Conservation (phyloP, 2,888 invertebrate genomes). For the Eupelmus urozonus region DNA sequence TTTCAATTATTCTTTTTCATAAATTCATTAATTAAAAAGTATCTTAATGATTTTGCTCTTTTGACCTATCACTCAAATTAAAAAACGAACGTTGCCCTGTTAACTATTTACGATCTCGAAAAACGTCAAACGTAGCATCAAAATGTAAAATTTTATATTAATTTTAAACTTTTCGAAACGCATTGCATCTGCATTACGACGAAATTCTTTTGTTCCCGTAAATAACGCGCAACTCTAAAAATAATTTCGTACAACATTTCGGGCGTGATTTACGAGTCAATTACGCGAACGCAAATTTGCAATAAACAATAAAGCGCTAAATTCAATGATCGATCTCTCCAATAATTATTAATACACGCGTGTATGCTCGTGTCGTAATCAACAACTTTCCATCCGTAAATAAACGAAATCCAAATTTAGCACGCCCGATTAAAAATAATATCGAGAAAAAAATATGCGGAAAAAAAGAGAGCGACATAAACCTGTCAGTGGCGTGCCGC, state of each 20-base stretch:
- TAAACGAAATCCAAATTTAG: constrained; percentile 27
- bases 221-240: constrained; percentile 7
- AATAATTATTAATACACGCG: constrained; percentile 13
- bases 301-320: constrained; percentile 30
- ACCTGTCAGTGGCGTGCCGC: constrained; percentile 25
- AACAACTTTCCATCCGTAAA: constrained; percentile 2
- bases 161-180: no score
- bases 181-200: no score
- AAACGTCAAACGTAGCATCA: no score
- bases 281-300: constrained; percentile 32
- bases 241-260: constrained; percentile 26
- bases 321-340: constrained; percentile 32
- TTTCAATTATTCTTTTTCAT: no score
- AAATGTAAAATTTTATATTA: no score
- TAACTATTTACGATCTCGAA: no score
- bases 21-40: no score
- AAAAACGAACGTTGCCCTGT: no score
- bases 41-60: no score
- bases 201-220: constrained; percentile 12
- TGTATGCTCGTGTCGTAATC: no score
- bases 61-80: no score
- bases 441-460: not conserved
- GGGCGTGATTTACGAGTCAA: constrained; percentile 6
- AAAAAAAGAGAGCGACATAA: constrained; percentile 21
- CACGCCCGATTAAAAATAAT: constrained; percentile 34